A percentile compares a stretch with the other conserved stretches of the same genome.
These are phyloP conservation scores for Plebejus argus DNA, from an alignment of 2,888 invertebrate species.

Conservation along the genomic window DNA sequence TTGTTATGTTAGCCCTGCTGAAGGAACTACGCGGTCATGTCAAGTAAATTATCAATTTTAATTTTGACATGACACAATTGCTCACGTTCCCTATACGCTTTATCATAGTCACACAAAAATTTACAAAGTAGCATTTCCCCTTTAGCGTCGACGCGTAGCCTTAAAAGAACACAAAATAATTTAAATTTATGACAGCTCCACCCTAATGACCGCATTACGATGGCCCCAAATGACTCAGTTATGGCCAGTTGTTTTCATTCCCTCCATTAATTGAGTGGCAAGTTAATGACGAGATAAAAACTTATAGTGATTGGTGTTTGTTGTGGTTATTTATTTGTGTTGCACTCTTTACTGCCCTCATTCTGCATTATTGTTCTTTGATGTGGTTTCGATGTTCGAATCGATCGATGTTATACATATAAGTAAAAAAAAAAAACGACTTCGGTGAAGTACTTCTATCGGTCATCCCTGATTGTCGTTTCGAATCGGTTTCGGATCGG, in stretches of 20 bases:
- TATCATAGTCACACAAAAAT: neutral
- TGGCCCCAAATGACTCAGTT: constrained; percentile 24
- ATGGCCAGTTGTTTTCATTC: constrained; percentile 23
- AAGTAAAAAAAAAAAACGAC: too few relatives aligned
- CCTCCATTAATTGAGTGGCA: constrained; percentile 22
- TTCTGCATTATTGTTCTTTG: too few relatives aligned
- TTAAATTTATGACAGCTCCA: constrained; percentile 13
- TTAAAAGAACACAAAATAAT: constrained; percentile 22
- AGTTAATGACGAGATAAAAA: constrained; percentile 23
- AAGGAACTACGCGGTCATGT: too few relatives aligned
- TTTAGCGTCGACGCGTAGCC: neutral
- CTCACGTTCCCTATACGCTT: neutral
- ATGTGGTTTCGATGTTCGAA: too few relatives aligned
- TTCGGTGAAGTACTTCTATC: too few relatives aligned
- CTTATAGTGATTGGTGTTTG: constrained; percentile 24
- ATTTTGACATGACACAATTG: too few relatives aligned
- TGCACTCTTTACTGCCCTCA: neutral
- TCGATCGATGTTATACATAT: too few relatives aligned
- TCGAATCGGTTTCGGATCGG: too few relatives aligned
- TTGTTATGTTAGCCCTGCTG: too few relatives aligned
- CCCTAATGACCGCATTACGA: constrained; percentile 13
- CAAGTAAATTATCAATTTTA: too few relatives aligned
- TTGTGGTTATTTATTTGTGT: neutral
- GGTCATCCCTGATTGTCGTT: too few relatives aligned
- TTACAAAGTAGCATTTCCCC: neutral